phyloP scores from a whole-genome alignment of 2,113 vertebrate genomes.

The Hymenochirus boettgeri region DNA sequence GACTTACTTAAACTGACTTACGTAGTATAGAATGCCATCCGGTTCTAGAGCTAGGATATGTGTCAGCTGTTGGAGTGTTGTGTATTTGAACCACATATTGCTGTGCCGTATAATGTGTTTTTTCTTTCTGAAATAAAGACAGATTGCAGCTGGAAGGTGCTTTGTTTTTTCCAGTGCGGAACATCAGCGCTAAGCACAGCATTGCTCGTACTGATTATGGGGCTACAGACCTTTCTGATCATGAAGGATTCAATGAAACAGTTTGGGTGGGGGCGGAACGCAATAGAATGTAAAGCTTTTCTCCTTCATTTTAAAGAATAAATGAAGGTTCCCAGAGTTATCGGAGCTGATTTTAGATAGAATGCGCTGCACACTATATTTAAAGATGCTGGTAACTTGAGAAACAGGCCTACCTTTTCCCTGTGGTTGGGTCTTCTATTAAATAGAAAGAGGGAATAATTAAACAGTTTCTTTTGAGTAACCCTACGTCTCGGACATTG shows the following conservation, averaged over 20 bases:
- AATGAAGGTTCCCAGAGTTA: slow-evolving; percentile 22
- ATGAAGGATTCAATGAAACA: slow-evolving; percentile 58
- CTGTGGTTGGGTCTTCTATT: slow-evolving; percentile 23
- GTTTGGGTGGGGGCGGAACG: slow-evolving; percentile 43
- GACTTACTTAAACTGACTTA: too few relatives aligned
- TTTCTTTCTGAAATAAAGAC: too few relatives aligned
- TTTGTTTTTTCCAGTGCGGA: too few relatives aligned
- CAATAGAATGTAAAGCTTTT: slow-evolving; percentile 11
- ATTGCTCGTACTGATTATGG: slow-evolving; percentile 49
- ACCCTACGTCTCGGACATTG: slow-evolving; percentile 48
- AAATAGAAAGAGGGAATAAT: slow-evolving; percentile 41
- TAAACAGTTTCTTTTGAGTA: slow-evolving; percentile 46
- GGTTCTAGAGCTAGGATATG: too few relatives aligned
- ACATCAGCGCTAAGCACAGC: too few relatives aligned
- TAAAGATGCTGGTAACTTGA: slow-evolving; percentile 25
- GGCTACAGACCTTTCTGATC: slow-evolving; percentile 47
- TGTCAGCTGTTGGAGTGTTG: too few relatives aligned
- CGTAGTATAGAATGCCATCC: too few relatives aligned
- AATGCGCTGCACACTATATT: neutral
- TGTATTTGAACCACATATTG: too few relatives aligned
- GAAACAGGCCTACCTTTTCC: slow-evolving; percentile 23
- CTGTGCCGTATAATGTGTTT: too few relatives aligned
- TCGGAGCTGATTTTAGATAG: slow-evolving; percentile 12
- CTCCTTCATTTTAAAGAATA: slow-evolving; percentile 14
- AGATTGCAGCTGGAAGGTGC: too few relatives aligned